Conservation (phyloP, 2,797 vertebrate genomes). For the Eulemur albifrons region DNA sequence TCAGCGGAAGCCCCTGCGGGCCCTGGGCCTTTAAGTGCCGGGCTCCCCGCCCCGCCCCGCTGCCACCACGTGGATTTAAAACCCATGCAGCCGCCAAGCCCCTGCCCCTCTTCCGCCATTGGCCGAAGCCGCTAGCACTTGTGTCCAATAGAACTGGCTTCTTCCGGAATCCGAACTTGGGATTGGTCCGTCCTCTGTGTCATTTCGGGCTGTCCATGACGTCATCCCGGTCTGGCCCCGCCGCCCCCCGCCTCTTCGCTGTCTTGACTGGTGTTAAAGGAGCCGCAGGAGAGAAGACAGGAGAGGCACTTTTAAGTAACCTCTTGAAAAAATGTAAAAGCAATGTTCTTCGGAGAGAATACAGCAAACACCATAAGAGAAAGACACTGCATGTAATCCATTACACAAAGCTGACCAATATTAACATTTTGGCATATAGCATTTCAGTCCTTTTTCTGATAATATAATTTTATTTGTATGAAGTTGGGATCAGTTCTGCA, state of each 20-base stretch:
- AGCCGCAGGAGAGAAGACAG: neutral
- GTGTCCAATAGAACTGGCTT: conserved; percentile 40
- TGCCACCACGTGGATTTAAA: conserved; percentile 76
- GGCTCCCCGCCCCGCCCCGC: neutral
- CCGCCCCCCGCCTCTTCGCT: conserved; percentile 52
- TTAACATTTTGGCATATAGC: neutral
- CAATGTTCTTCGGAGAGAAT: neutral
- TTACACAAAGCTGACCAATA: neutral
- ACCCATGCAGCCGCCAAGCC: conserved; percentile 45
- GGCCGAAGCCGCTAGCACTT: neutral
- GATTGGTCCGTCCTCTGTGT: conserved; percentile 65
- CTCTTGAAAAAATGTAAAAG: neutral
- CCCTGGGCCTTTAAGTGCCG: neutral
- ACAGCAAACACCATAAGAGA: neutral
- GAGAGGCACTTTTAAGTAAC: neutral
- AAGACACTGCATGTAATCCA: neutral
- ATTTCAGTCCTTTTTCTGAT: neutral
- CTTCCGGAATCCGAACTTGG: neutral
- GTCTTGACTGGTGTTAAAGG: conserved; percentile 76
- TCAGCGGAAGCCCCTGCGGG: fast-evolving
- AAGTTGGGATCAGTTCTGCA: neutral
- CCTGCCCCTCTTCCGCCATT: conserved; percentile 46
- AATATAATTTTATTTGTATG: neutral
- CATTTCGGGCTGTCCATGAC: conserved; percentile 37
- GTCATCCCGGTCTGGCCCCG: conserved; percentile 69